These are phyloP conservation scores for Meghimatium bilineatum DNA, from an alignment of 2,888 invertebrate species.

Conservation along the genomic window DNA sequence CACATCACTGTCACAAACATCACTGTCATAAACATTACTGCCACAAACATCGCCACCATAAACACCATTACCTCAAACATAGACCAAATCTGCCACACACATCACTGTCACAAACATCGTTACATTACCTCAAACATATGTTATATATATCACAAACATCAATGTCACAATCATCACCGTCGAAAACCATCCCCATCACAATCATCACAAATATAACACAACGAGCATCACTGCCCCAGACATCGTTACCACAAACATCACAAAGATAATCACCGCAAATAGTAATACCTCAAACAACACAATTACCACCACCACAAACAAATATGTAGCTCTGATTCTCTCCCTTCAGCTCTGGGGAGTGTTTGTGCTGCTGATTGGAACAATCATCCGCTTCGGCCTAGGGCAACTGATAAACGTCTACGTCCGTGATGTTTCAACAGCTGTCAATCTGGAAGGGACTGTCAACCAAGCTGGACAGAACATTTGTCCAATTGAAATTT, in stretches of 20 bases:
- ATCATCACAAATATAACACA: no score
- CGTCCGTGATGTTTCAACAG: background rate
- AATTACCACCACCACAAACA: background rate
- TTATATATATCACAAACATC: no score
- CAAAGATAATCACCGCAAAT: no score
- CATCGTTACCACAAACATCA: no score
- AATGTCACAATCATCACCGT: no score
- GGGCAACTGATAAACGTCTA: slow-evolving; percentile 19
- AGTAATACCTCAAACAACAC: no score
- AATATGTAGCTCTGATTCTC: background rate
- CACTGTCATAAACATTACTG: background rate
- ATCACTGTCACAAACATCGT: background rate
- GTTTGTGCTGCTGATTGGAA: background rate
- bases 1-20: background rate
- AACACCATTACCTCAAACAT: no score
- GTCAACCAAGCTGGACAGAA: background rate
- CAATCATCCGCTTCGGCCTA: background rate
- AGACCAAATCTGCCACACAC: background rate
- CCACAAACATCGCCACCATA: background rate
- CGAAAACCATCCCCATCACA: no score
- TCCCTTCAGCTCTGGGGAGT: slow-evolving; percentile 16
- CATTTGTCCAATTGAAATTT: background rate
- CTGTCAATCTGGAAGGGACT: background rate
- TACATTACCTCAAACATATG: background rate
- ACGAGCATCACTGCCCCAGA: no score